Base-by-base conservation (phyloP, 2,888 invertebrate species). In the Malthinus flaveolus region DNA sequence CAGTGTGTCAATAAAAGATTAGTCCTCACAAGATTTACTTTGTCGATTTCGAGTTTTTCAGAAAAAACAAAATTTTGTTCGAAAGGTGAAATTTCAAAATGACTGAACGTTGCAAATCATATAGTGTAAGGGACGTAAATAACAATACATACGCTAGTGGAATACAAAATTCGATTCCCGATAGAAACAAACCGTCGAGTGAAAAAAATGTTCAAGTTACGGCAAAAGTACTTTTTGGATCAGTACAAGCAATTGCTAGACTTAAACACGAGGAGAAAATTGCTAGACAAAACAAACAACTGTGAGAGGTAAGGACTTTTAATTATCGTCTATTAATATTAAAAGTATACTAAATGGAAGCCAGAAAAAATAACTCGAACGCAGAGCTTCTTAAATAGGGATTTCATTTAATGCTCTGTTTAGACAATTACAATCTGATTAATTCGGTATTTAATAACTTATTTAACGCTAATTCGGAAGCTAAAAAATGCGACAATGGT, bases 161-260 rank as follows among this genome's bases (percentile, higher is more conserved):
- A 10, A 65, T 71, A 45, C 66, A 65, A 48, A 66, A 59, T 47
- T 66, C 65, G 49, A 61, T 63, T 37, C 61, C 66, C 13, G 68
- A 70, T 13, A 64, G 63, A 50, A 66, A 65, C 62, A 69, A 68
- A 56, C 65, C 68, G 8, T 67, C 68, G 51, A 68, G 66, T 12
- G 63, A 49, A 52, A 72, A 72, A 53, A 68, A 68, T 32, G 76
- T 78, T 77, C 84, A 88, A 79, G 85, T 88, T 75, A 87, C 87
- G 67, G 87, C 88, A 75, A 88, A 89, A 81, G 87, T 88, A 63
- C 83, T 88, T 76, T 88, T 88, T 76, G 87, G 88, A 61, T 86
- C 87, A 68, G 87, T 88, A 74, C 84, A 87, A 64, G 85, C 88
- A 73, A 88, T 89, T 79, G 87, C 87, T 79, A 86, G 88, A 78